Evolutionary conservation across 1,140 invertebrate species (phyloP).

Genomic region (Drosophila equinoxialis): DNA sequence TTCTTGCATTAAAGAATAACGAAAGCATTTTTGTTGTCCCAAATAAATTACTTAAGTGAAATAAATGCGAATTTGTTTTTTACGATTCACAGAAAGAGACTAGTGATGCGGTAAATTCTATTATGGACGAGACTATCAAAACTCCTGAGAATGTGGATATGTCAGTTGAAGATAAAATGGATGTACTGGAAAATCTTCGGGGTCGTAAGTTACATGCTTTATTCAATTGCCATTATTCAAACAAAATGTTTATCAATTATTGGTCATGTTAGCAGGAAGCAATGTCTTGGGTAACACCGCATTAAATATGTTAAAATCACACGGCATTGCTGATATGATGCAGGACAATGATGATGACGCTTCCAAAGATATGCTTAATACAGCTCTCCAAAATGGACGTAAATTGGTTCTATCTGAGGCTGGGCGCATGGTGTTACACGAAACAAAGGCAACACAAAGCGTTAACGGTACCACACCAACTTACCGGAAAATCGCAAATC

Average conservation of each 20-base stretch:
- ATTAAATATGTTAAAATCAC: slow-evolving; percentile 89
- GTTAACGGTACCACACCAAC: slow-evolving; percentile 39
- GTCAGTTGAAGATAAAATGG: slow-evolving; percentile 70
- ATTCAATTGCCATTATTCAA: neutral
- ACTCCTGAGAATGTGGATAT: slow-evolving; percentile 45
- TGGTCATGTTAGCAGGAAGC: slow-evolving; percentile 29
- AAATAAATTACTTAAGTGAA: too few species aligned
- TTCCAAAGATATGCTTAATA: slow-evolving; percentile 85
- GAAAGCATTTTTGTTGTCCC: too few species aligned
- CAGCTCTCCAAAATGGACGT: slow-evolving; percentile 91
- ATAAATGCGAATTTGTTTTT: too few species aligned
- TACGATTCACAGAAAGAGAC: slow-evolving; percentile 70
- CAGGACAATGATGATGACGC: slow-evolving; percentile 86
- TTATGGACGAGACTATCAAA: slow-evolving; percentile 56
- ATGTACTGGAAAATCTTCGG: slow-evolving; percentile 64
- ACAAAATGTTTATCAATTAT: neutral
- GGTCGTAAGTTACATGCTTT: slow-evolving; percentile 46
- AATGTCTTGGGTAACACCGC: slow-evolving; percentile 67
- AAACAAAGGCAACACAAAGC: slow-evolving; percentile 68
- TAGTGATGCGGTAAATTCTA: slow-evolving; percentile 79
- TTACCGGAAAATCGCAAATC: slow-evolving; percentile 23
- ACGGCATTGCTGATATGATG: slow-evolving; percentile 92
- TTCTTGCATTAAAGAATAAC: too few species aligned
- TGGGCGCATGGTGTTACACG: slow-evolving; percentile 89
- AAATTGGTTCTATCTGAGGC: slow-evolving; percentile 91